Conservation (phyloP, 2,113 vertebrate species). For the Melanocharis versteri region DNA sequence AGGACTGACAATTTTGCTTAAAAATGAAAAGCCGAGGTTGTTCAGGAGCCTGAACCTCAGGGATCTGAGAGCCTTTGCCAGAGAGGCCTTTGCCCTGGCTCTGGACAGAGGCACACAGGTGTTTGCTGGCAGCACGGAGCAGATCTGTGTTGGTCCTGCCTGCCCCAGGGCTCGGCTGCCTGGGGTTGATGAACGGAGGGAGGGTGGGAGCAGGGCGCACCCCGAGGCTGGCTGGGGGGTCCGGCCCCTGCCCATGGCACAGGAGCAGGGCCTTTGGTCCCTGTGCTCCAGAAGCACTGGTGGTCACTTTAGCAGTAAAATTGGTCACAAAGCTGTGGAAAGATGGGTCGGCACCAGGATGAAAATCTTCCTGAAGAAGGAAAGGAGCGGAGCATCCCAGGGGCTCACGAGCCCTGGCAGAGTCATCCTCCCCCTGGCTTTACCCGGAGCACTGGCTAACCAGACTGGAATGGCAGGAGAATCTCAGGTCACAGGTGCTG, state of each 20-base stretch:
- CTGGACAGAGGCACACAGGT: fast-evolving
- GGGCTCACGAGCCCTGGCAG: not conserved
- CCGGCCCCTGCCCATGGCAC: not conserved
- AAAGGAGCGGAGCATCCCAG: not conserved
- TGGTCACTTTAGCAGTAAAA: not conserved
- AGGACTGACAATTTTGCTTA: not conserved
- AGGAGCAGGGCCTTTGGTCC: not conserved
- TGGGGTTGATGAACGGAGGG: fast-evolving
- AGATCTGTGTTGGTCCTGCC: not conserved
- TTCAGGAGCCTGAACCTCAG: not conserved
- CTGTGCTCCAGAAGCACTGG: not conserved
- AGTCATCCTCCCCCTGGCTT: not conserved
- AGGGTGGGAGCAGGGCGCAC: not conserved
- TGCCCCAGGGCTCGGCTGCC: fast-evolving
- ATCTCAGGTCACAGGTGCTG: not conserved
- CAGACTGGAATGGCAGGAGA: not conserved
- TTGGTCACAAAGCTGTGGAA: not conserved
- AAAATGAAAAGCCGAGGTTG: not conserved
- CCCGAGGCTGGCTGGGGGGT: fast-evolving
- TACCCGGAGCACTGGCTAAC: not conserved
- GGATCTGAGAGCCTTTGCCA: not conserved
- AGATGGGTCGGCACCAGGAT: not conserved
- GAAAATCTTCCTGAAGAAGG: not conserved
- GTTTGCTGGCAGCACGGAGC: not conserved
- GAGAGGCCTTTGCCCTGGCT: not conserved